Percentiles rank a stretch among this genome's conserved stretches.
phyloP scores from a whole-genome alignment of 1,140 invertebrate species.

The Trinorchestia longiramus region DNA sequence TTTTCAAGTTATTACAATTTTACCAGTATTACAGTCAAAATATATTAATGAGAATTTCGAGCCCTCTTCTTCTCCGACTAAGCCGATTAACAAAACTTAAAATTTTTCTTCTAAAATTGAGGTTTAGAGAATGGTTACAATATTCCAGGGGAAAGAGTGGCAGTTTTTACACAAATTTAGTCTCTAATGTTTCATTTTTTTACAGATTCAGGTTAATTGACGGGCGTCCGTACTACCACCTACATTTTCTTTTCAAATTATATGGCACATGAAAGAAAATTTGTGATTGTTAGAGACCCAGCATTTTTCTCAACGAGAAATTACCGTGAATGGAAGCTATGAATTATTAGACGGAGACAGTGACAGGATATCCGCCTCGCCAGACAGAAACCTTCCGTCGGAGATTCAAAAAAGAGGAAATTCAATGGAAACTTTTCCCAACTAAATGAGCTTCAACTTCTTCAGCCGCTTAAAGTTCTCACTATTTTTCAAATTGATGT shows the following conservation, averaged over 20 bases:
- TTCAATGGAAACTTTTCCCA: not conserved
- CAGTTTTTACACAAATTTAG: not conserved
- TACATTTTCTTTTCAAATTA: not conserved
- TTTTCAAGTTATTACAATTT: not conserved
- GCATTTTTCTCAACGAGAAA: slow-evolving; percentile 6
- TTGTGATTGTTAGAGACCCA: not conserved
- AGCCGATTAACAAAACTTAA: not conserved
- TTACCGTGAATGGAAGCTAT: not conserved
- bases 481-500: not conserved
- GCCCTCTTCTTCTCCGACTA: not conserved
- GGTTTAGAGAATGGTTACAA: not conserved
- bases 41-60: not conserved
- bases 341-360: slow-evolving; percentile 12
- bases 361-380: slow-evolving; percentile 17
- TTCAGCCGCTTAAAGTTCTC: not conserved
- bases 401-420: not conserved
- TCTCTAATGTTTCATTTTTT: not conserved
- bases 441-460: not conserved
- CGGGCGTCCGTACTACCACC: not conserved
- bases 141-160: not conserved
- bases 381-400: not conserved
- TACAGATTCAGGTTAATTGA: not conserved
- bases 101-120: not conserved
- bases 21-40: not conserved
- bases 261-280: not conserved